Conservation (phyloP, 2,797 vertebrate species). For the Lagorchestes hirsutus region DNA sequence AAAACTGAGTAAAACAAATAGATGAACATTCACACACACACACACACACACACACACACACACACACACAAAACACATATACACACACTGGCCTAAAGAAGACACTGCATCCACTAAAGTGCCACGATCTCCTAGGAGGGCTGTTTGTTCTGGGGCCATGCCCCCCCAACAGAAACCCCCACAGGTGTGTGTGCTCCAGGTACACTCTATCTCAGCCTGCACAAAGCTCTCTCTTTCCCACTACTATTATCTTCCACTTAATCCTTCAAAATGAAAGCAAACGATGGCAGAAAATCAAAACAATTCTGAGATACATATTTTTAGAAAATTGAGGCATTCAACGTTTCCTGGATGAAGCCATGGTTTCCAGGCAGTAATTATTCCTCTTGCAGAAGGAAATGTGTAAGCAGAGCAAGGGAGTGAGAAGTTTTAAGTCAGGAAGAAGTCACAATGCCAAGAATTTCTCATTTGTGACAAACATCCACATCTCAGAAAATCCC, state of each 20-base stretch:
- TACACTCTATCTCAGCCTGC: background rate
- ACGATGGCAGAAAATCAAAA: constrained; percentile 64
- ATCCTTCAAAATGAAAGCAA: constrained; percentile 67
- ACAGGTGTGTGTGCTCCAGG: background rate
- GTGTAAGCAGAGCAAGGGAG: constrained; percentile 51
- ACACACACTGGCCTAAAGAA: background rate
- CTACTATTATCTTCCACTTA: constrained; percentile 50
- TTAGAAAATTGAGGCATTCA: constrained; percentile 78
- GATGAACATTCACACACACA: background rate
- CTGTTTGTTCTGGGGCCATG: accelerated
- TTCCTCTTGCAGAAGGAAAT: constrained; percentile 73
- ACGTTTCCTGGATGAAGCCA: constrained; percentile 72
- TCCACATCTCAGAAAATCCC: background rate
- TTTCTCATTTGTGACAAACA: background rate
- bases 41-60: background rate
- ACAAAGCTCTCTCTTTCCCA: constrained; percentile 17
- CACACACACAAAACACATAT: background rate
- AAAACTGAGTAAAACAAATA: background rate
- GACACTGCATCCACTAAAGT: background rate
- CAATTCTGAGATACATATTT: constrained; percentile 72
- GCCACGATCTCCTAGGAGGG: background rate
- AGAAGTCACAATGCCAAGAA: constrained; percentile 43
- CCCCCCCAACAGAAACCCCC: background rate
- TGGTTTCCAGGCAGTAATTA: constrained; percentile 76
- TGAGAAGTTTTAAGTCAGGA: constrained; percentile 51